Percentiles rank a stretch among this genome's conserved stretches.
Evolutionary conservation across 2,113 vertebrate genomes (phyloP).

Genomic region (Melanerpes aurifrons): DNA sequence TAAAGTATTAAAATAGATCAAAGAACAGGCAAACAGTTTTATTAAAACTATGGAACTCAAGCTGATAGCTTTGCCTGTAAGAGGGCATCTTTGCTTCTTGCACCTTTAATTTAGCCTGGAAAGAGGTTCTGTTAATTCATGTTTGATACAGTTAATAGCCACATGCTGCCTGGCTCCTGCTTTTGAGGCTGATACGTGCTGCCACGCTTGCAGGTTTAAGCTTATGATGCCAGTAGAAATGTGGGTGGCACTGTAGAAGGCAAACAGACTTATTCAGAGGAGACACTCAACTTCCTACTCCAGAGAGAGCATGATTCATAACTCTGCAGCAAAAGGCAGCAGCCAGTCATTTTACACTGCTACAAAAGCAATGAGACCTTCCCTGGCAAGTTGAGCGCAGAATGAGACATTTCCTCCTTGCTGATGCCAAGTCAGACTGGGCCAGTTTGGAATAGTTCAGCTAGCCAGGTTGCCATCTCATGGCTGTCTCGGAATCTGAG

Average conservation of each 20-base stretch:
- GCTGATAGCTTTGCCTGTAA: not conserved
- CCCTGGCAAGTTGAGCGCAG: slow-evolving; percentile 3
- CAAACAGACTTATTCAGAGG: not conserved
- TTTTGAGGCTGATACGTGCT: not conserved
- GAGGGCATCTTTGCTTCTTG: not conserved
- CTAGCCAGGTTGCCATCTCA: slow-evolving; percentile 28
- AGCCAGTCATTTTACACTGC: not conserved
- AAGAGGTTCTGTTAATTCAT: not conserved
- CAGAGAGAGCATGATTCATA: not conserved
- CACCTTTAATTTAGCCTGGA: not conserved
- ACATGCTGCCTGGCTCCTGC: not conserved
- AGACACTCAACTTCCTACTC: not conserved
- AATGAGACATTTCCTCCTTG: slow-evolving; percentile 63
- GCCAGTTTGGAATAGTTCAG: slow-evolving; percentile 27
- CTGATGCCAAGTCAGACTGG: slow-evolving; percentile 48
- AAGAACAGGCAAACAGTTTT: not conserved
- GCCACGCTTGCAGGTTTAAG: not conserved
- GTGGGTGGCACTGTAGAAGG: not conserved
- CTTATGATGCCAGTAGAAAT: not conserved
- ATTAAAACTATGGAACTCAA: not conserved
- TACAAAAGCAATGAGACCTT: slow-evolving; percentile 17
- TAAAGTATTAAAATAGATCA: not conserved
- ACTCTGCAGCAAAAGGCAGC: not conserved
- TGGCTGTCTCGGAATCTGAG: slow-evolving; percentile 26
- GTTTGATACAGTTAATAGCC: not conserved